A percentile compares a stretch with the other conserved stretches of the same genome.
These are phyloP conservation scores for Caenorhabditis sp. DNA, from an alignment of 2,888 invertebrate genomes.

Conservation along the genomic window DNA sequence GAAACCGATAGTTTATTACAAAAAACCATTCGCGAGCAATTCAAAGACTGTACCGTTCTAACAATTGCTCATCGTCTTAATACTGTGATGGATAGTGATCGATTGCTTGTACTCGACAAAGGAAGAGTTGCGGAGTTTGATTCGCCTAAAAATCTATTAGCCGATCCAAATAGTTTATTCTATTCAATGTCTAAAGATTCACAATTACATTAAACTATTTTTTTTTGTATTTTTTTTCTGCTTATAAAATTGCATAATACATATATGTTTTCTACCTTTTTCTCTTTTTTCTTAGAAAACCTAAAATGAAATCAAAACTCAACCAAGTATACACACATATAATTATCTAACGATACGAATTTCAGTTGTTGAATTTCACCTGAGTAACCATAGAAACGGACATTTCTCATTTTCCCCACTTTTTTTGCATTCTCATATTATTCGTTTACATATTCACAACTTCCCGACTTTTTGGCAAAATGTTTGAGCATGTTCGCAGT, in stretches of 20 bases:
- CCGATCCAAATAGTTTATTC: slow-evolving; percentile 47
- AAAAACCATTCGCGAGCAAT: slow-evolving; percentile 81
- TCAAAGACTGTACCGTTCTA: slow-evolving; percentile 80
- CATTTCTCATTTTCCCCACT: no score
- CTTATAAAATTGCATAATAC: neutral
- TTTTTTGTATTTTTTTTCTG: neutral
- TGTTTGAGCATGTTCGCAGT: slow-evolving; percentile 41
- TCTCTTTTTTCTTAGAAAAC: neutral
- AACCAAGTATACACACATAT: no score
- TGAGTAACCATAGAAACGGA: no score
- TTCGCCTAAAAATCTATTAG: slow-evolving; percentile 47
- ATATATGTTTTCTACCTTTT: neutral
- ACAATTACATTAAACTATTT: slow-evolving; percentile 5
- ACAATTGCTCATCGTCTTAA: slow-evolving; percentile 75
- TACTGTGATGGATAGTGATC: slow-evolving; percentile 55
- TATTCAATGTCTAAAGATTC: slow-evolving; percentile 58
- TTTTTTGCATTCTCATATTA: no score
- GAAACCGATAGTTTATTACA: slow-evolving; percentile 73
- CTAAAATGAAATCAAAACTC: no score
- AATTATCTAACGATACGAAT: no score
- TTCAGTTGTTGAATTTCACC: no score
- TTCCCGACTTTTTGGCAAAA: neutral
- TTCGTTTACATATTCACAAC: no score
- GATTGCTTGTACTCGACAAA: slow-evolving; percentile 53
- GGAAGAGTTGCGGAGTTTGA: slow-evolving; percentile 58